Percentiles rank a stretch among this genome's conserved stretches.
Conservation (phyloP, 2,888 invertebrate species). For the Plebejus melissa region DNA sequence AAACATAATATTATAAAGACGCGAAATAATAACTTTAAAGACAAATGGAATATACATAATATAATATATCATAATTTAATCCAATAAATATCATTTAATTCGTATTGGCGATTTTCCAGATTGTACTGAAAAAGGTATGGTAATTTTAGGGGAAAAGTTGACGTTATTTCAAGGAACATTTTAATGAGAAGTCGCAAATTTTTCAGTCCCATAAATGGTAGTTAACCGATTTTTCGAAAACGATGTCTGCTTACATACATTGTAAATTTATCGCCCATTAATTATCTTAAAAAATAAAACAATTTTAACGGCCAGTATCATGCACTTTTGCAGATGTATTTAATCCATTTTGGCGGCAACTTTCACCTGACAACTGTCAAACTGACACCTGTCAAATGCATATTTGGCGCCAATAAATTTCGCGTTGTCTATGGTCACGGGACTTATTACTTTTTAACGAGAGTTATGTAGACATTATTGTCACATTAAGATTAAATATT, state of each 20-base stretch:
- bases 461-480: neutral
- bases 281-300: neutral
- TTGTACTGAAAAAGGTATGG: neutral
- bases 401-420: constrained; percentile 22
- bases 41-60: too few species aligned
- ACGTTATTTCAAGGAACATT: too few species aligned
- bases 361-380: constrained; percentile 20
- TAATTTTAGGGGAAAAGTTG: too few species aligned
- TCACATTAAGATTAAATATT: constrained; percentile 4
- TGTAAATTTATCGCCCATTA: neutral
- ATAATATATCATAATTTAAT: too few species aligned
- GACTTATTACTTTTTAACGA: neutral
- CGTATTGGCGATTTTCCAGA: neutral
- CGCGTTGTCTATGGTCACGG: neutral
- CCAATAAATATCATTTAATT: neutral
- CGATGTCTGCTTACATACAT: neutral
- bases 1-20: too few species aligned
- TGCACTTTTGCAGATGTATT: constrained; percentile 19
- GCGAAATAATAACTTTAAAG: too few species aligned
- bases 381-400: constrained; percentile 16
- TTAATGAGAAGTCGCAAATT: neutral
- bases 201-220: neutral
- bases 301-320: neutral
- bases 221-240: neutral
- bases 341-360: neutral